Evolutionary conservation across 2,888 invertebrate species (phyloP).

Genomic region (Siphonodentalium dalli): DNA sequence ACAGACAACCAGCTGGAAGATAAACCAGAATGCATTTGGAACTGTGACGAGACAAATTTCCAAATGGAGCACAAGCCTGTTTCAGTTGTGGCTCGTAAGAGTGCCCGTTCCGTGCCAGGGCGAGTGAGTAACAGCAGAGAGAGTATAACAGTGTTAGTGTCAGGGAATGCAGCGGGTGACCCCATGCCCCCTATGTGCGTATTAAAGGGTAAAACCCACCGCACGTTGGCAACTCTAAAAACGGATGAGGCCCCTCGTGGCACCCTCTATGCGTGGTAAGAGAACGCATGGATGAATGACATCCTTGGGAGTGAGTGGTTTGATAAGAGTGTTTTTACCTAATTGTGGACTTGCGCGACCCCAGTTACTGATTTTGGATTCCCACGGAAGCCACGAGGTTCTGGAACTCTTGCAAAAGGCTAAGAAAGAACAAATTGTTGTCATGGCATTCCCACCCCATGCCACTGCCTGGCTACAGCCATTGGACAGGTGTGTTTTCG

Average conservation of each 20-base stretch:
- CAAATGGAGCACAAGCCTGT: conserved; percentile 8
- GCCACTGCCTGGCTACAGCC: conserved; percentile 1
- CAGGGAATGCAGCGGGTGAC: background rate
- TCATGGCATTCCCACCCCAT: conserved; percentile 13
- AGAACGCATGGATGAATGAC: conserved; percentile 20
- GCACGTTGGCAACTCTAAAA: background rate
- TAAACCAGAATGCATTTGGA: conserved; percentile 7
- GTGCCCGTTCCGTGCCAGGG: background rate
- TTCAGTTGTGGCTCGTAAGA: background rate
- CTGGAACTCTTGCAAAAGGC: background rate
- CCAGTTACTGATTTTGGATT: conserved; percentile 6
- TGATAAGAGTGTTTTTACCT: conserved; percentile 1
- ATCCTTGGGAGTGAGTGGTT: conserved; percentile 6
- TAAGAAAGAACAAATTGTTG: background rate
- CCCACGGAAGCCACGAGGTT: conserved; percentile 11
- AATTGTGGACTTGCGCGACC: conserved; percentile 2
- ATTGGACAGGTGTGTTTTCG: conserved; percentile 21
- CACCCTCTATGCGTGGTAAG: conserved; percentile 4
- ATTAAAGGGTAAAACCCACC: conserved; percentile 7
- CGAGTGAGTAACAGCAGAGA: background rate
- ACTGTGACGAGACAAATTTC: conserved; percentile 6
- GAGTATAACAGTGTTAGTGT: background rate
- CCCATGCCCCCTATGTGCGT: conserved; percentile 1
- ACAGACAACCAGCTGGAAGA: background rate
- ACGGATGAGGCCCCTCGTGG: background rate